These are phyloP conservation scores for Meriones unguiculatus DNA, from an alignment of 2,113 vertebrate genomes.

Conservation along the genomic window DNA sequence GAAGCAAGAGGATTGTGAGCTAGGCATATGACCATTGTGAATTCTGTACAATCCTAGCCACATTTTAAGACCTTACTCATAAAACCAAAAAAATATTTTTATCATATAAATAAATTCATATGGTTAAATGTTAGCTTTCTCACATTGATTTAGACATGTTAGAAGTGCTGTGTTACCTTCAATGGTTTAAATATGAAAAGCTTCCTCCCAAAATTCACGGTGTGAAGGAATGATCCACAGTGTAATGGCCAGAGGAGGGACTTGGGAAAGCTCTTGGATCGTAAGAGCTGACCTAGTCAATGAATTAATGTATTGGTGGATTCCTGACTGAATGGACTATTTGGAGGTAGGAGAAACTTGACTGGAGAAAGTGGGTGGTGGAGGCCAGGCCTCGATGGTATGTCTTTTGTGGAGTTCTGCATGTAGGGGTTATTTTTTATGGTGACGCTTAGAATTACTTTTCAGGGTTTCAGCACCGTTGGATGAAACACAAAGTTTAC, in stretches of 20 bases:
- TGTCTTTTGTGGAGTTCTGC: background rate
- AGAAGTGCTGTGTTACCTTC: background rate
- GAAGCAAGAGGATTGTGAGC: background rate
- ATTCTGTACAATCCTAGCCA: background rate
- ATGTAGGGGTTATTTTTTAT: background rate
- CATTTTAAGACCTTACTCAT: background rate
- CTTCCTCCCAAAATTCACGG: background rate
- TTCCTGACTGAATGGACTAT: background rate
- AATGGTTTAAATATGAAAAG: background rate
- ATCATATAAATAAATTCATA: constrained; percentile 17
- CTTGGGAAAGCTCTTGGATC: background rate
- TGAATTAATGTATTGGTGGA: background rate
- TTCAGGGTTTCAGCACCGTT: too few species aligned
- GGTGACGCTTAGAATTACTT: background rate
- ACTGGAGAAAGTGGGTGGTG: background rate
- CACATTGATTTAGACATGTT: background rate
- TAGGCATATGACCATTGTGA: background rate
- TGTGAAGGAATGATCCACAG: background rate
- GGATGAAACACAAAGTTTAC: too few species aligned
- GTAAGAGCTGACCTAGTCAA: background rate
- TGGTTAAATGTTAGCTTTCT: background rate
- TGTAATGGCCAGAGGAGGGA: background rate
- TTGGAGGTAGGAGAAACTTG: background rate
- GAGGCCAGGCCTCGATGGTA: background rate
- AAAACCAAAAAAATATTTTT: background rate